Evolutionary conservation across 2,888 invertebrate species (phyloP).

Genomic region (Cryptus armator): DNA sequence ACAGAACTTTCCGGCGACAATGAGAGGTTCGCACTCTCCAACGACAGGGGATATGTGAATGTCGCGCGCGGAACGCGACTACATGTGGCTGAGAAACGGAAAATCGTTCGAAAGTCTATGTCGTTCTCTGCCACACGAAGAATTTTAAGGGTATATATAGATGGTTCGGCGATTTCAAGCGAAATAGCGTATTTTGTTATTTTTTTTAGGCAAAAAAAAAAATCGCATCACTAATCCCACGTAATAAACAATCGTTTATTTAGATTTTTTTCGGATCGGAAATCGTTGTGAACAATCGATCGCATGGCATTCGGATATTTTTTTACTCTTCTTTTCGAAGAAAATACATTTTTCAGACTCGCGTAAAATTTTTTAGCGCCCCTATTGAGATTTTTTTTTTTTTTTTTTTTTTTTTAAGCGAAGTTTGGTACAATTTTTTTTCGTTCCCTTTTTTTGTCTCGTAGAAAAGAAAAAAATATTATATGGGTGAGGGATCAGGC

Average conservation of each 20-base stretch:
- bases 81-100: not conserved
- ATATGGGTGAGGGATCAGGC: not conserved
- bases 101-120: not conserved
- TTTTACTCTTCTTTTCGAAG: too few relatives aligned
- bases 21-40: not conserved
- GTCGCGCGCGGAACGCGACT: not conserved
- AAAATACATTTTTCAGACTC: too few relatives aligned
- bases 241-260: too few relatives aligned
- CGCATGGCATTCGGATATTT: too few relatives aligned
- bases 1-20: conserved; percentile 11
- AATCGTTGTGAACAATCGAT: too few relatives aligned
- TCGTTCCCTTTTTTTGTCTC: not conserved
- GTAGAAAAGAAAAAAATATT: conserved; percentile 7
- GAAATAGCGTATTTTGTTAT: too few relatives aligned
- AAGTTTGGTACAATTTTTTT: not conserved
- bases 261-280: too few relatives aligned
- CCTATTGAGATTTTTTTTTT: not conserved
- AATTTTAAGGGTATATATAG: too few relatives aligned
- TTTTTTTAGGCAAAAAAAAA: too few relatives aligned
- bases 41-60: not conserved
- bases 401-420: not conserved
- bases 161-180: too few relatives aligned
- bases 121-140: too few relatives aligned
- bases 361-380: not conserved
- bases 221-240: too few relatives aligned